These are phyloP conservation scores for Aphelenchoides fujianensis DNA, from an alignment of 1,140 invertebrate species.

Conservation along the genomic window DNA sequence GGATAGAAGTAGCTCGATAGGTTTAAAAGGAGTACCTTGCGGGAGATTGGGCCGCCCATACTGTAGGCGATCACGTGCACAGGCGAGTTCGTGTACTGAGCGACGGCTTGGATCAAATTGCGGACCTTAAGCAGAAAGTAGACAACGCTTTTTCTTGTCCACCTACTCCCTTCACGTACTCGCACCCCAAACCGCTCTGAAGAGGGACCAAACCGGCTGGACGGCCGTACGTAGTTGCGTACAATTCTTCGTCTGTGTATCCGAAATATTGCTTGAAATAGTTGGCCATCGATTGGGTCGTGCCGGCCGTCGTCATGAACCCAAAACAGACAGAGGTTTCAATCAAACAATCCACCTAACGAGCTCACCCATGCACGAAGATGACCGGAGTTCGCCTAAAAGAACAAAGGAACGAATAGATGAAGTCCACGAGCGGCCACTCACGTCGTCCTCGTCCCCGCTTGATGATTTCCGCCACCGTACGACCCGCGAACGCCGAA, in stretches of 20 bases:
- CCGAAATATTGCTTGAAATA: constrained; percentile 8
- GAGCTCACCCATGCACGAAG: constrained; percentile 24
- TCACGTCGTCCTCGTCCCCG: neutral
- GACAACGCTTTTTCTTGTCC: too few species aligned
- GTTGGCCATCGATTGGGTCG: neutral
- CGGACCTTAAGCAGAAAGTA: constrained; percentile 25
- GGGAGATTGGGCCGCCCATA: constrained; percentile 32
- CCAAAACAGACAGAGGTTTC: too few species aligned
- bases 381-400: constrained; percentile 14
- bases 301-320: neutral
- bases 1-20: neutral
- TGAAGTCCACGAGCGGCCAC: too few species aligned
- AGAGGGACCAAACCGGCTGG: neutral
- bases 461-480: neutral
- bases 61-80: constrained; percentile 42
- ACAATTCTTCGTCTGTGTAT: neutral
- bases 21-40: too few species aligned
- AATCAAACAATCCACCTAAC: too few species aligned
- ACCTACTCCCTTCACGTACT: neutral
- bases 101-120: constrained; percentile 35
- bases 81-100: constrained; percentile 34
- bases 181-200: neutral
- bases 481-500: constrained; percentile 11
- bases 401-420: neutral
- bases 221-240: constrained; percentile 13